Conservation (phyloP, 1,140 invertebrate species). For the Rhagoletis zephyria region DNA sequence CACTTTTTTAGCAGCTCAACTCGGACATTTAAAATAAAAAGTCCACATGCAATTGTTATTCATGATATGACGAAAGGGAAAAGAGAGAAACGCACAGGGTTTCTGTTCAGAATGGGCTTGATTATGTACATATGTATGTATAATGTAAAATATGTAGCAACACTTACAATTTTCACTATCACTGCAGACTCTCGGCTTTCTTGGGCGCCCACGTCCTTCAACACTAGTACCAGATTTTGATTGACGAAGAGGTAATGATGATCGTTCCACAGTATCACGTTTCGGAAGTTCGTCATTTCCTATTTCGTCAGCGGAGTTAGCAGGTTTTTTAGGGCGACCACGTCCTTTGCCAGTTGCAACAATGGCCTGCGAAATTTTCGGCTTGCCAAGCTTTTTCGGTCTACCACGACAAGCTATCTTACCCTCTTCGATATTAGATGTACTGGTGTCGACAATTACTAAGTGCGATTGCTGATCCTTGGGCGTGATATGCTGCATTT, state of each 20-base stretch:
- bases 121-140: background rate
- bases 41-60: no score
- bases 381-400: constrained; percentile 5
- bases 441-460: background rate
- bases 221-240: background rate
- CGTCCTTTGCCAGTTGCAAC: constrained; percentile 61
- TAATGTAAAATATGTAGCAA: background rate
- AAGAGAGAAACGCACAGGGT: no score
- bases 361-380: constrained; percentile 49
- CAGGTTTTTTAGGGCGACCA: constrained; percentile 61
- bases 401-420: constrained; percentile 4
- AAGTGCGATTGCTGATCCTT: background rate
- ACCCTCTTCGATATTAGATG: background rate
- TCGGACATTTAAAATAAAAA: no score
- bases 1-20: no score
- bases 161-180: constrained; percentile 55
- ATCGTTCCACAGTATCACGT: constrained; percentile 61
- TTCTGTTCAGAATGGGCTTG: background rate
- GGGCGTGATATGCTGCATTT: background rate
- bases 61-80: no score
- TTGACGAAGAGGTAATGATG: background rate
- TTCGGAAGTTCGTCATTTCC: constrained; percentile 53
- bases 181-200: constrained; percentile 42
- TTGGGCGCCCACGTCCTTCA: constrained; percentile 54
- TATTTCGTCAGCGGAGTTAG: constrained; percentile 33